These are phyloP conservation scores for Thaumetopoea pityocampa DNA, from an alignment of 1,140 invertebrate genomes.

Conservation along the genomic window DNA sequence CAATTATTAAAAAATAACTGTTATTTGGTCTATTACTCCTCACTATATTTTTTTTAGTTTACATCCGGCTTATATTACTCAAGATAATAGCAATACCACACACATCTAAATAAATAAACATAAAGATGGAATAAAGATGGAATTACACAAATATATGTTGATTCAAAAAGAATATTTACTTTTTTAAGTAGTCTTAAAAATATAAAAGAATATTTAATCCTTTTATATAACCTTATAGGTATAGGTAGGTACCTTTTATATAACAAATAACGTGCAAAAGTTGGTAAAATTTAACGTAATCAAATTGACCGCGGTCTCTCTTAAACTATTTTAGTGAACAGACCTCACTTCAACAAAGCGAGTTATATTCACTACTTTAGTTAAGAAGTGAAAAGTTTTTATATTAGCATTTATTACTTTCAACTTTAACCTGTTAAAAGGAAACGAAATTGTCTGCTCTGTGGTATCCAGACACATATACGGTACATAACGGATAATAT, in stretches of 20 bases:
- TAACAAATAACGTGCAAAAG: slow-evolving; percentile 61
- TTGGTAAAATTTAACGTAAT: slow-evolving; percentile 62
- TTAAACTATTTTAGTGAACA: slow-evolving; percentile 59
- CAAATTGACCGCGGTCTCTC: slow-evolving; percentile 49
- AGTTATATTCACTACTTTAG: slow-evolving; percentile 47
- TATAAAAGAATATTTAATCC: slow-evolving; percentile 11
- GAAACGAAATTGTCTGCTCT: neutral
- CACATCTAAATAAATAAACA: no score
- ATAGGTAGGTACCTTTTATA: slow-evolving; percentile 49
- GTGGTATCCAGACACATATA: neutral
- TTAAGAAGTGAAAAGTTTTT: slow-evolving; percentile 45
- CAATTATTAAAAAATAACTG: no score
- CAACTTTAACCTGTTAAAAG: slow-evolving; percentile 13
- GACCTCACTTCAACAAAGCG: slow-evolving; percentile 51
- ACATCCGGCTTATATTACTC: no score
- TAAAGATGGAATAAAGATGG: no score
- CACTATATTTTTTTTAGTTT: no score
- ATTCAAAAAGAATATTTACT: no score
- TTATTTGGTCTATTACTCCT: no score
- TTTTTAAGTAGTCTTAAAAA: no score
- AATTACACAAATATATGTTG: no score
- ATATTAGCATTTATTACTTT: slow-evolving; percentile 29
- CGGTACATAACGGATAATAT: neutral
- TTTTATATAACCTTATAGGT: slow-evolving; percentile 36
- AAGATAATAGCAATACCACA: no score